Conservation (phyloP, 2,113 vertebrate species). For the Strigops habroptila region DNA sequence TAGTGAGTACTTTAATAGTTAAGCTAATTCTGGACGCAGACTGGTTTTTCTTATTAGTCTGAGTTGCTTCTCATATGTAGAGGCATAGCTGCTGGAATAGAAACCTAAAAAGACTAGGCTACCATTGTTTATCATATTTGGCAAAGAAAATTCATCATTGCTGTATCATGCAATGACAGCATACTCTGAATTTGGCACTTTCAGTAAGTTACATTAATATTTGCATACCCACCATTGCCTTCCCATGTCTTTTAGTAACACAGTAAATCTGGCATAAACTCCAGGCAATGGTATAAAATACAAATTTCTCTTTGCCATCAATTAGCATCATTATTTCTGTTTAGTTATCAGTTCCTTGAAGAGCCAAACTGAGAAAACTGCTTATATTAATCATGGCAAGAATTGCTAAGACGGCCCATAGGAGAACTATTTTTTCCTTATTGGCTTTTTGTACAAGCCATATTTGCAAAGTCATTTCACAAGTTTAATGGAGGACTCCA, state of each 20-base stretch:
- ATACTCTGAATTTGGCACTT: not conserved
- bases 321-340: not conserved
- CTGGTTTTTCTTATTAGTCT: not conserved
- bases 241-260: not conserved
- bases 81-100: not conserved
- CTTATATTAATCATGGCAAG: constrained; percentile 27
- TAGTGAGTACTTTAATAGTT: not conserved
- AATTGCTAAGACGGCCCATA: not conserved
- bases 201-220: not conserved
- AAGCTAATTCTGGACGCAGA: not conserved
- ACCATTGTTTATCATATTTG: not conserved
- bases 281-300: not conserved
- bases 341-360: not conserved
- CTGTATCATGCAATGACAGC: not conserved
- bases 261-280: not conserved
- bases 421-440: not conserved
- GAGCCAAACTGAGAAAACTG: not conserved
- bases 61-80: not conserved
- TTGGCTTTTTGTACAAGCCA: constrained; percentile 26
- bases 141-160: not conserved
- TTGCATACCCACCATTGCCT: not conserved
- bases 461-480: constrained; percentile 46
- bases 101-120: not conserved
- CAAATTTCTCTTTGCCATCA: not conserved
- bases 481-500: constrained; percentile 26